Percentiles rank a stretch among this genome's conserved stretches.
These are phyloP conservation scores for Drosophila heteroneura DNA, from an alignment of 2,888 invertebrate genomes.

Conservation along the genomic window DNA sequence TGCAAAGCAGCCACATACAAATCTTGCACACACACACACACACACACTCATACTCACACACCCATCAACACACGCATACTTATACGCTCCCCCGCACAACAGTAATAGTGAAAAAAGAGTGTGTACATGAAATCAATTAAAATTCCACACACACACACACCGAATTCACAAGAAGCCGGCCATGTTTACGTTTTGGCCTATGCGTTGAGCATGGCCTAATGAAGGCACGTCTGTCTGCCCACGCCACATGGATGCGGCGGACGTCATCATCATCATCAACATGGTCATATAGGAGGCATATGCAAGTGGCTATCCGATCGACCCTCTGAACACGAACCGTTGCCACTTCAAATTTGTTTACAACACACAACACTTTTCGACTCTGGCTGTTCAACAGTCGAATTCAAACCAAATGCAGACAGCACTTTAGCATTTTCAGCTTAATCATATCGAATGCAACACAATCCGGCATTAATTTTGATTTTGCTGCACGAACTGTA, in stretches of 20 bases:
- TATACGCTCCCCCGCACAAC: not conserved
- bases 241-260: slow-evolving; percentile 24
- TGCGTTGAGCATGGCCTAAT: slow-evolving; percentile 70
- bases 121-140: slow-evolving; percentile 76
- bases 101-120: slow-evolving; percentile 55
- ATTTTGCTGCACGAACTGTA: slow-evolving; percentile 57
- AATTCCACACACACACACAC: slow-evolving; percentile 66
- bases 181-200: slow-evolving; percentile 65
- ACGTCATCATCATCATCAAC: slow-evolving; percentile 21
- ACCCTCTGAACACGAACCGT: slow-evolving; percentile 31
- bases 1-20: slow-evolving; percentile 21
- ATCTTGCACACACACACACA: slow-evolving; percentile 26
- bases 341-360: slow-evolving; percentile 74
- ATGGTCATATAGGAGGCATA: slow-evolving; percentile 10
- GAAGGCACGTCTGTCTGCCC: slow-evolving; percentile 64
- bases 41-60: not conserved
- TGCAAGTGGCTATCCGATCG: slow-evolving; percentile 37
- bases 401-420: slow-evolving; percentile 4
- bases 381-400: slow-evolving; percentile 43
- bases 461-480: slow-evolving; percentile 71
- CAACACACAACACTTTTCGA: slow-evolving; percentile 59
- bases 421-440: slow-evolving; percentile 47
- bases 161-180: slow-evolving; percentile 30
- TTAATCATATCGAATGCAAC: slow-evolving; percentile 57
- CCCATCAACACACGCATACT: not conserved